A percentile compares a stretch with the other conserved stretches of the same genome.
These are phyloP conservation scores for Eupithecia abbreviata DNA, from an alignment of 2,888 invertebrate genomes.

Conservation along the genomic window DNA sequence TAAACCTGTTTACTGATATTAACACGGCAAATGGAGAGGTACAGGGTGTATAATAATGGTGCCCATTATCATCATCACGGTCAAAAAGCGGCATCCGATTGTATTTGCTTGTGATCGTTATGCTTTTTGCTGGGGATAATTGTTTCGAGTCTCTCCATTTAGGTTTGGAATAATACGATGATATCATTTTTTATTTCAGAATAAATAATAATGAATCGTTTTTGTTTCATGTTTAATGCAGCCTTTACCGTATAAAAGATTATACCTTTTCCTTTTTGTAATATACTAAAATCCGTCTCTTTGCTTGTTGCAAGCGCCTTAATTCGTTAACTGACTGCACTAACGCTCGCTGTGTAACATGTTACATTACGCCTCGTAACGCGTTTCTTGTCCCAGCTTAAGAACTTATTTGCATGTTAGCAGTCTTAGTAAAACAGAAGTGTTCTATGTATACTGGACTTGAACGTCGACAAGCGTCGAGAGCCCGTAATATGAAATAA, in stretches of 20 bases:
- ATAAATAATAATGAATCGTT: not conserved
- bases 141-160: not conserved
- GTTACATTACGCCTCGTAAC: too few relatives aligned
- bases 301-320: too few relatives aligned
- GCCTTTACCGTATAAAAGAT: not conserved
- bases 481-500: not conserved
- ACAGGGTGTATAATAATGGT: conserved; percentile 8
- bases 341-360: too few relatives aligned
- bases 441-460: not conserved
- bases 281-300: not conserved
- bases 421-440: not conserved
- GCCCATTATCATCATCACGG: conserved; percentile 7
- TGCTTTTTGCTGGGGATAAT: not conserved
- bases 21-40: conserved; percentile 19
- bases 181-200: not conserved
- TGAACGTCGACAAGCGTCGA: not conserved
- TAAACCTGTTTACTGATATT: conserved; percentile 21
- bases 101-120: not conserved
- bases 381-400: too few relatives aligned
- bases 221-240: not conserved
- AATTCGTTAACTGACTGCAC: too few relatives aligned
- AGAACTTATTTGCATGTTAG: too few relatives aligned
- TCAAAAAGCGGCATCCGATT: not conserved
- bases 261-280: not conserved
- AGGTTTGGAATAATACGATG: not conserved